Evolutionary conservation across 2,113 vertebrate genomes (phyloP).

Genomic region (Zosterops borbonicus): DNA sequence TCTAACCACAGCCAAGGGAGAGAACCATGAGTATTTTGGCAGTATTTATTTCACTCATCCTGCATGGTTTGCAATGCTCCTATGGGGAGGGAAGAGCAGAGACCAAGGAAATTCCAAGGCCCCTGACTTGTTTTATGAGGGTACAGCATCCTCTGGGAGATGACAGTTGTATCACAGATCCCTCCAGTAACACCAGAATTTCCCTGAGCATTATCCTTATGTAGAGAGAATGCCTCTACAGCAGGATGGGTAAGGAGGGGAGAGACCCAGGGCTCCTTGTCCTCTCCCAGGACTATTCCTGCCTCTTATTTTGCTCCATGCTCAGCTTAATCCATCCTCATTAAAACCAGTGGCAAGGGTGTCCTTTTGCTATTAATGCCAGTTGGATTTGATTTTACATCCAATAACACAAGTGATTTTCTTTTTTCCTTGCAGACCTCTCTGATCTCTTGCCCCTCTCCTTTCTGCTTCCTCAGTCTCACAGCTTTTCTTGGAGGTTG

Average conservation of each 20-base stretch:
- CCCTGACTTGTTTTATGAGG: not conserved
- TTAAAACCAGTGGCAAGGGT: not conserved
- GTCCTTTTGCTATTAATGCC: not conserved
- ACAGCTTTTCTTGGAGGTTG: not conserved
- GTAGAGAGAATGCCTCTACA: not conserved
- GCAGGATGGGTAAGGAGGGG: not conserved
- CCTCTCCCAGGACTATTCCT: not conserved
- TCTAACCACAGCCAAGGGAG: not conserved
- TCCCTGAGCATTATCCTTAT: not conserved
- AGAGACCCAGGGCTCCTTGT: not conserved
- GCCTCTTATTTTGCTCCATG: not conserved
- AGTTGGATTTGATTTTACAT: not conserved
- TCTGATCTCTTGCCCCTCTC: not conserved
- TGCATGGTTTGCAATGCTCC: accelerated
- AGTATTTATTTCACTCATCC: not conserved
- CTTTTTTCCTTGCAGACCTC: not conserved
- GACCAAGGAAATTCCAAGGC: not conserved
- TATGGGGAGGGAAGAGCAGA: not conserved
- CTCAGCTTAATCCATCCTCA: not conserved
- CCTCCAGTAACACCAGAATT: accelerated
- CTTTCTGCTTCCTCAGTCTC: not conserved
- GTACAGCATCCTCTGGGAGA: not conserved
- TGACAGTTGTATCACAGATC: not conserved
- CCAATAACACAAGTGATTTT: not conserved
- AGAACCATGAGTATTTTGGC: not conserved